These are phyloP conservation scores for Acridotheres tristis DNA, from an alignment of 2,797 vertebrate species.

Conservation along the genomic window DNA sequence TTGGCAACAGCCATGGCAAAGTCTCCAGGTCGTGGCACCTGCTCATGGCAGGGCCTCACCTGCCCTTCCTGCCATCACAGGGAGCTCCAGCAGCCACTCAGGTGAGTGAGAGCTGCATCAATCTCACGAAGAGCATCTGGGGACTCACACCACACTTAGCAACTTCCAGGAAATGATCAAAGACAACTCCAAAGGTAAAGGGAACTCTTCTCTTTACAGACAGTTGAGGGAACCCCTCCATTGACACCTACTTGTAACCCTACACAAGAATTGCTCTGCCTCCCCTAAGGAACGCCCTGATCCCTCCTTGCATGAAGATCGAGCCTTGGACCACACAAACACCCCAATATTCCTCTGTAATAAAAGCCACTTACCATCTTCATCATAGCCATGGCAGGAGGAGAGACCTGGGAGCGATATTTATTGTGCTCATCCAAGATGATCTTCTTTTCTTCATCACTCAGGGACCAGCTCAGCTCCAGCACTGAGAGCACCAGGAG, in stretches of 20 bases:
- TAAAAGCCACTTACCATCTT: constrained; percentile 72
- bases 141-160: not conserved
- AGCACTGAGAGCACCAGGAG: constrained; percentile 45
- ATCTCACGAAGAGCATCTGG: not conserved
- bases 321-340: not conserved
- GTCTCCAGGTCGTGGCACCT: not conserved
- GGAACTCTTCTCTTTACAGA: not conserved
- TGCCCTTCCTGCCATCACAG: not conserved
- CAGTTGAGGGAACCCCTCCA: not conserved
- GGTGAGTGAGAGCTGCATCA: not conserved
- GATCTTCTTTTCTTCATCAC: constrained; percentile 49
- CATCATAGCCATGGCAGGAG: constrained; percentile 69
- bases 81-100: not conserved
- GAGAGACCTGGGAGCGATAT: constrained; percentile 69
- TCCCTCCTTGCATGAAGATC: rapidly evolving
- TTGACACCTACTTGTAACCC: not conserved
- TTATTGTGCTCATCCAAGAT: constrained; percentile 72
- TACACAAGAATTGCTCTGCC: not conserved
- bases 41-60: not conserved
- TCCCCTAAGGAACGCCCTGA: not conserved
- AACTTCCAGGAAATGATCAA: not conserved
- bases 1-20: not conserved
- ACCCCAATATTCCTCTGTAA: not conserved
- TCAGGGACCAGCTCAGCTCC: constrained; percentile 56
- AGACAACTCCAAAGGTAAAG: not conserved